Conservation (phyloP, 2,797 vertebrate genomes). For the Intellagama lesueurii region DNA sequence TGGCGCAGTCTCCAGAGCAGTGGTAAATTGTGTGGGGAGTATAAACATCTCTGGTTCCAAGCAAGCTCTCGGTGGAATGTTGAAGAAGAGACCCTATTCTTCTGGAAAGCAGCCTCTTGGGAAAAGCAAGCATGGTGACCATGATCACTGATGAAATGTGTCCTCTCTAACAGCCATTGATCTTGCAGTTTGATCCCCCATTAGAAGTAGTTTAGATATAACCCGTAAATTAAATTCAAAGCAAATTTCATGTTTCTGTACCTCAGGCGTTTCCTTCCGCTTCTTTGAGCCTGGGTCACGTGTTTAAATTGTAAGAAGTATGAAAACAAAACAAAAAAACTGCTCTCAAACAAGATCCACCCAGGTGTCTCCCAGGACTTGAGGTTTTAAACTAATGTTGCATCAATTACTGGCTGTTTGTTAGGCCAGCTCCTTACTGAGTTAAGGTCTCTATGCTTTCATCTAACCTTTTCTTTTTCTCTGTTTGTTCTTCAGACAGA, state of each 20-base stretch:
- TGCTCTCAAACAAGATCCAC: constrained; percentile 61
- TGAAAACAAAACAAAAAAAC: constrained; percentile 11
- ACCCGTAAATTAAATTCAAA: constrained; percentile 53
- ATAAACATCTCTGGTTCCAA: background rate
- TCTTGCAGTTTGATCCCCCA: constrained; percentile 50
- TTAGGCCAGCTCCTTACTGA: constrained; percentile 61
- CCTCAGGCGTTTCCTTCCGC: fast-evolving
- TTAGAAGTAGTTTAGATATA: constrained; percentile 61
- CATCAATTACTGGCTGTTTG: constrained; percentile 74
- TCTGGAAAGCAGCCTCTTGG: background rate
- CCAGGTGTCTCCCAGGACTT: constrained; percentile 59
- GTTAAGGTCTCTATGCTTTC: constrained; percentile 64
- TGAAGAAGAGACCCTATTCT: background rate
- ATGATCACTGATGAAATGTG: constrained; percentile 38
- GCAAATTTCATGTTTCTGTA: constrained; percentile 43
- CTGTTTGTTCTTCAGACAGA: constrained; percentile 71
- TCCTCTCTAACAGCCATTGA: constrained; percentile 39
- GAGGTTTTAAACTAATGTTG: constrained; percentile 61
- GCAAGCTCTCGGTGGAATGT: constrained; percentile 6
- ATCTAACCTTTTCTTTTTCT: constrained; percentile 58
- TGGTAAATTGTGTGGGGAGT: too few species aligned
- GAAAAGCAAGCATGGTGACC: constrained; percentile 28
- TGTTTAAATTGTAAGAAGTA: constrained; percentile 52
- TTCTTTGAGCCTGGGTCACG: constrained; percentile 44
- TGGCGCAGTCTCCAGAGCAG: background rate